Base-by-base conservation (phyloP, 2,888 invertebrate species). In the Ormyrus rosae region DNA sequence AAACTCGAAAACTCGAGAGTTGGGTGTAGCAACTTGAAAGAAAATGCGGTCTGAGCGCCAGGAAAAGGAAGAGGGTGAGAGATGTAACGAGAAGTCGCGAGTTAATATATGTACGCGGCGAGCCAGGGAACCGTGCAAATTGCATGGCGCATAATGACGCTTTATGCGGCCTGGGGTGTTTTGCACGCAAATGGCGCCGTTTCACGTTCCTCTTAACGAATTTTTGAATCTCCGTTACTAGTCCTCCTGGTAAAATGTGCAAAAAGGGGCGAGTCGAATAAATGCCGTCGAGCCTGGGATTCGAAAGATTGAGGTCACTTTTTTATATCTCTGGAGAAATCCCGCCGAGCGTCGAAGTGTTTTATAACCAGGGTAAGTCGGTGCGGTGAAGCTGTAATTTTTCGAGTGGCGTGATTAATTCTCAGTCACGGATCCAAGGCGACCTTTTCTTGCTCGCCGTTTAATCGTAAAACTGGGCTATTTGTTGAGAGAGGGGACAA, bases 231-330 rank as follows among this genome's bases (percentile, higher is more conserved):
- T 48, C 10, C 56, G n/a, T 56, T 46, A 69, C 11, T 46, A 50
- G 6, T 5, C 10, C 2, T 6, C 45, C n/a, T 53, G 13, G 7
- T 34, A 51, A n/a, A 8, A 13, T 19, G 45, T 5, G n/a, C 7
- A 45, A 55, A 55, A 11, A 45, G n/a, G 53, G 50, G 34, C 19
- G 19, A 45, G n/a, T 2, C 51, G 58, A 13, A 46, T 45, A 58
- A 51, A 73, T 13, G 11, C 13, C 51, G 61, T 53, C 56, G 48
- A 65, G 61, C 55, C 7, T 6, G 55, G 68, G 46, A 79, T 68
- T 56, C 63, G 60, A 50, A 73, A 73, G 63, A 79, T 73, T 79
- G 55, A 79, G 67, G 72, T 78, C 72, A 48, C 48, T 68, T 72
- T 78, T 78, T 19, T 78, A 19, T 78, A 19, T 71, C 64, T 67